These are phyloP conservation scores for Trematocara caparti DNA, from an alignment of 2,797 vertebrate genomes.

Conservation along the genomic window DNA sequence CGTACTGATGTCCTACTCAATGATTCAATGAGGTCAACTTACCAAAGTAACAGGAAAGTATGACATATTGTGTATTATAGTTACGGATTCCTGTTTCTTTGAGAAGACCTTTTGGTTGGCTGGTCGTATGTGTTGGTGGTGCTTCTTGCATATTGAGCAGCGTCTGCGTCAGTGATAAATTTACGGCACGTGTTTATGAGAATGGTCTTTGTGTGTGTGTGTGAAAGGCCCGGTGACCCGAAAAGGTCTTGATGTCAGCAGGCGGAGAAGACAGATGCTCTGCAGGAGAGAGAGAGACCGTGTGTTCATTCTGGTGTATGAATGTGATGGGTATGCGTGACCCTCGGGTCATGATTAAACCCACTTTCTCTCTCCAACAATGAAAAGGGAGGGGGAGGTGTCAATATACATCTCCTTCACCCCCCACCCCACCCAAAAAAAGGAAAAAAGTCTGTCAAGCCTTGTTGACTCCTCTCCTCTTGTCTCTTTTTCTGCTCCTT, in stretches of 20 bases:
- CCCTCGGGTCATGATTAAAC: conserved; percentile 66
- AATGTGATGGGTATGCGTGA: conserved; percentile 15
- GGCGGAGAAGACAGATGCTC: conserved; percentile 75
- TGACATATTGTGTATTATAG: not conserved
- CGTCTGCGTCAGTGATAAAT: conserved; percentile 62
- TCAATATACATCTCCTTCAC: conserved; percentile 12
- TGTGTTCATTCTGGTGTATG: not conserved
- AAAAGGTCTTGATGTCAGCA: conserved; percentile 58
- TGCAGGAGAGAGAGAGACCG: conserved; percentile 15
- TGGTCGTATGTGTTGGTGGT: not conserved
- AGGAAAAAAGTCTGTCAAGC: conserved; percentile 17
- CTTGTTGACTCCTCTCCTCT: conserved; percentile 7
- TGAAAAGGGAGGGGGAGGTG: conserved; percentile 53
- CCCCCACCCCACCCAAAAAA: not conserved
- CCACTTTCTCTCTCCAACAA: conserved; percentile 57
- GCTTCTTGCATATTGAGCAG: conserved; percentile 9
- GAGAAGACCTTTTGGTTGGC: not conserved
- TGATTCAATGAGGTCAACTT: not conserved
- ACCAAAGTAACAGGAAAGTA: not conserved
- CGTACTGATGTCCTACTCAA: not conserved
- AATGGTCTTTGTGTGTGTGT: not conserved
- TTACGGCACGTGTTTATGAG: conserved; percentile 61
- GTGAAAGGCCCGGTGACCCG: conserved; percentile 46
- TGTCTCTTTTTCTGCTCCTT: not conserved
- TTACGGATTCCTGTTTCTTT: not conserved